Percentiles rank a stretch among this genome's conserved stretches.
These are phyloP conservation scores for Zaprionus obscuricornis DNA, from an alignment of 2,888 invertebrate genomes.

Conservation along the genomic window DNA sequence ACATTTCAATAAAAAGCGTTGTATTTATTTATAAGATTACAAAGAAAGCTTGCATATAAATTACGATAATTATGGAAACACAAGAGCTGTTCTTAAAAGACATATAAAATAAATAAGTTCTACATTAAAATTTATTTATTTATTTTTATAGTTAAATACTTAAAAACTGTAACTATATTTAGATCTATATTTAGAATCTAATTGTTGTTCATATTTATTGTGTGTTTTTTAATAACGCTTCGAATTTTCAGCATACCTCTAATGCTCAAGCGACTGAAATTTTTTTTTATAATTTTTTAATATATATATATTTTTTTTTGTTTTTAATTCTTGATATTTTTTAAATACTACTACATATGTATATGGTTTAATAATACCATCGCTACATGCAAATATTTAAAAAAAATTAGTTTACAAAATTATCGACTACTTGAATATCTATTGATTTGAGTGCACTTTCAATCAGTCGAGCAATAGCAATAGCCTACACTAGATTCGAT, in stretches of 20 bases:
- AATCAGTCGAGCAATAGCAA: conserved; percentile 83
- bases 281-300: conserved; percentile 11
- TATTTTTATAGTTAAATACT: conserved; percentile 79
- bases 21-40: conserved; percentile 76
- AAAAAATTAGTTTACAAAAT: conserved; percentile 67
- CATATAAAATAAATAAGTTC: conserved; percentile 75
- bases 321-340: conserved; percentile 25
- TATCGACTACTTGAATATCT: conserved; percentile 48
- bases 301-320: conserved; percentile 9
- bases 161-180: conserved; percentile 76
- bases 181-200: conserved; percentile 77
- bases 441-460: conserved; percentile 62
- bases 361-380: conserved; percentile 31
- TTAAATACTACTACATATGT: conserved; percentile 38
- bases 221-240: conserved; percentile 40
- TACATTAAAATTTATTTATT: conserved; percentile 80
- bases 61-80: conserved; percentile 79
- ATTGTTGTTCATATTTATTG: conserved; percentile 74
- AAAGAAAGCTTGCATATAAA: conserved; percentile 76
- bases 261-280: conserved; percentile 83
- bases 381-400: conserved; percentile 38
- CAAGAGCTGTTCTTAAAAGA: conserved; percentile 79
- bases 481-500: conserved; percentile 52
- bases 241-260: conserved; percentile 58
- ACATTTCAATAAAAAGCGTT: conserved; percentile 77